Percentiles rank a stretch among this genome's conserved stretches.
phyloP scores from a whole-genome alignment of 2,888 invertebrate genomes.

The Mesorhabditis spiculigera region DNA sequence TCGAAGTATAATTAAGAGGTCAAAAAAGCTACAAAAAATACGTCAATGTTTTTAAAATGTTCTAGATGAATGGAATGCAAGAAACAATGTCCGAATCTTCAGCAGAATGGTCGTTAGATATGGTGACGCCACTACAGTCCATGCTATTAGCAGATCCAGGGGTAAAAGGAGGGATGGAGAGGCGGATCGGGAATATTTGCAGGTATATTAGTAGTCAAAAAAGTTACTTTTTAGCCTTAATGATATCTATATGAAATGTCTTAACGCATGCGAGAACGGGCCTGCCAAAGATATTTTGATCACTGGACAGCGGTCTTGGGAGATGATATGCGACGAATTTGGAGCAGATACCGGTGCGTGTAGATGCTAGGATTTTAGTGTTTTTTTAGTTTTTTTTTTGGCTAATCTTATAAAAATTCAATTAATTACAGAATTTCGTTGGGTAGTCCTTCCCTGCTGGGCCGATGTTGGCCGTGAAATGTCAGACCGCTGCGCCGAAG shows the following conservation, averaged over 20 bases:
- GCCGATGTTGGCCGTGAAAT: slow-evolving; percentile 19
- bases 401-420: neutral
- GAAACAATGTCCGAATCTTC: slow-evolving; percentile 32
- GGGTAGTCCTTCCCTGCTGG: slow-evolving; percentile 32
- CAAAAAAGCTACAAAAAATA: neutral
- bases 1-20: no score
- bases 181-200: neutral
- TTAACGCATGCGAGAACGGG: slow-evolving; percentile 32
- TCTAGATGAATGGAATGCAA: slow-evolving; percentile 50
- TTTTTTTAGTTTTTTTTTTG: neutral
- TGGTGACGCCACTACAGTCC: slow-evolving; percentile 46
- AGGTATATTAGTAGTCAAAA: neutral
- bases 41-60: neutral
- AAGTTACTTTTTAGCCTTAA: slow-evolving; percentile 24
- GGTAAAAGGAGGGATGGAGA: neutral
- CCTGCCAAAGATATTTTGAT: slow-evolving; percentile 35
- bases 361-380: neutral
- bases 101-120: slow-evolving; percentile 39
- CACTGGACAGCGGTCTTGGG: slow-evolving; percentile 45
- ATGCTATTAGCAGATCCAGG: slow-evolving; percentile 17
- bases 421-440: slow-evolving; percentile 24
- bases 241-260: slow-evolving; percentile 33
- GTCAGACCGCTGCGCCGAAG: neutral
- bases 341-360: slow-evolving; percentile 31
- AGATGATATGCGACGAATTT: slow-evolving; percentile 39